These are phyloP conservation scores for Anguilla pacifica DNA, from an alignment of 2,797 vertebrate genomes.

Conservation along the genomic window DNA sequence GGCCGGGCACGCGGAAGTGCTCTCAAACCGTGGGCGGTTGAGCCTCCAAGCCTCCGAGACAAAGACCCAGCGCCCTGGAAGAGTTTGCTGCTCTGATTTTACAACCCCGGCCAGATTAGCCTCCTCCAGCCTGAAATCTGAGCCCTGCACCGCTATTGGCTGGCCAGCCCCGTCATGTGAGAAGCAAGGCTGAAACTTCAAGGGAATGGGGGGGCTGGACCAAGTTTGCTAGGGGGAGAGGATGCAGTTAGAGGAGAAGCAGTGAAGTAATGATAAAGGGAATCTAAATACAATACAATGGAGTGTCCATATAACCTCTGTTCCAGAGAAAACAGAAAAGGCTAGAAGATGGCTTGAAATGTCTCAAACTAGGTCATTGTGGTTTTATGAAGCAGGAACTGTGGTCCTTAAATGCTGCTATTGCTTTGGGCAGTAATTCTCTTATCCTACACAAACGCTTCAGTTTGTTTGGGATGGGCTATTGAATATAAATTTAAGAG, in stretches of 20 bases:
- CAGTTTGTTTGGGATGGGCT: neutral
- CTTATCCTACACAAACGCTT: neutral
- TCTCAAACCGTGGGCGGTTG: slow-evolving; percentile 39
- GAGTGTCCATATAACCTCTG: neutral
- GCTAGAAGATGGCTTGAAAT: neutral
- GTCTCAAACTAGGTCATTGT: neutral
- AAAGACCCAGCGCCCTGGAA: neutral
- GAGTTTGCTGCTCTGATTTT: slow-evolving; percentile 30
- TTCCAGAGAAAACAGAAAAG: neutral
- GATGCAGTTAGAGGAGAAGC: neutral
- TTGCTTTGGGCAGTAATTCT: neutral
- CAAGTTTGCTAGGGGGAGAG: slow-evolving; percentile 24
- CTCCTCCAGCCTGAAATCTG: slow-evolving; percentile 76
- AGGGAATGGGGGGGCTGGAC: slow-evolving; percentile 50
- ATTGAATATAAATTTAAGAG: neutral
- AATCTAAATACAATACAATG: neutral
- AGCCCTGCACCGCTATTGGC: slow-evolving; percentile 70
- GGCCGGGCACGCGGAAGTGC: slow-evolving; percentile 29
- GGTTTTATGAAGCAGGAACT: neutral
- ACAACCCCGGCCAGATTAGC: slow-evolving; percentile 44
- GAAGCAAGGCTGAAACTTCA: slow-evolving; percentile 60
- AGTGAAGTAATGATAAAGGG: neutral
- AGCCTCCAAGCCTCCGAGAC: slow-evolving; percentile 23
- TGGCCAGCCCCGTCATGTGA: slow-evolving; percentile 69
- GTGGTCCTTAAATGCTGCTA: neutral